Base-by-base conservation (phyloP, 2,113 vertebrate species). In the Oryzias javanicus region DNA sequence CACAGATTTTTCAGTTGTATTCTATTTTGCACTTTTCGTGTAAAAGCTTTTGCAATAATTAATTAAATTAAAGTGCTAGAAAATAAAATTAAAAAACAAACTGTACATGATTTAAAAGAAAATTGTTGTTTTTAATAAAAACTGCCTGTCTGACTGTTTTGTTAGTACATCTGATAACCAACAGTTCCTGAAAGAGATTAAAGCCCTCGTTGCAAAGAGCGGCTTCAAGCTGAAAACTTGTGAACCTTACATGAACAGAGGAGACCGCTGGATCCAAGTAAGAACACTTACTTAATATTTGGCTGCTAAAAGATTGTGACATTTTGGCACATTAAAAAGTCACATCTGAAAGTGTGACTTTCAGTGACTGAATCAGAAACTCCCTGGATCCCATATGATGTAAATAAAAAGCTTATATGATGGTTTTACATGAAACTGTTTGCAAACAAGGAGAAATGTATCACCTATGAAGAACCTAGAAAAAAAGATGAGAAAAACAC, bases 241-340 rank as follows among this genome's bases (percentile, higher is more conserved):
- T 57, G 65, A 88, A 0, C 86, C 94, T 70, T 92, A 92, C 25
- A 27, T 91, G 81, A 97, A 94, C 82, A 91, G 95, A 0, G 90
- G 93, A 0, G 96, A 98, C 79, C 95, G 96, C 74, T 98, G 97
- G 97, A 95, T 98, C 84, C 96, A 98, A 92, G 97, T 96, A 67
- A 51, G 18, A 16, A 55, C 15, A 52, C 15, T 3, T 14, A 0
- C 7, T 14, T 22, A 14, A 42, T 14, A 13, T 41, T 55, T 55
- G 8, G 5, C 29, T 41, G 2, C 19, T 35, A 35, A 35, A 7
- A 35, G 35, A 3, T 35, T 35, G 8, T 35, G 1, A 35, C 1
- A 35, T 35, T 10, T 22, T 59, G 6, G 12, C 17, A 12, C 35
- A 22, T 15, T 14, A 1, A 29, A 55, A 14, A 18, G 5, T 6